These are phyloP conservation scores for Crotalus horridus DNA, from an alignment of 2,113 vertebrate species.

Conservation along the genomic window DNA sequence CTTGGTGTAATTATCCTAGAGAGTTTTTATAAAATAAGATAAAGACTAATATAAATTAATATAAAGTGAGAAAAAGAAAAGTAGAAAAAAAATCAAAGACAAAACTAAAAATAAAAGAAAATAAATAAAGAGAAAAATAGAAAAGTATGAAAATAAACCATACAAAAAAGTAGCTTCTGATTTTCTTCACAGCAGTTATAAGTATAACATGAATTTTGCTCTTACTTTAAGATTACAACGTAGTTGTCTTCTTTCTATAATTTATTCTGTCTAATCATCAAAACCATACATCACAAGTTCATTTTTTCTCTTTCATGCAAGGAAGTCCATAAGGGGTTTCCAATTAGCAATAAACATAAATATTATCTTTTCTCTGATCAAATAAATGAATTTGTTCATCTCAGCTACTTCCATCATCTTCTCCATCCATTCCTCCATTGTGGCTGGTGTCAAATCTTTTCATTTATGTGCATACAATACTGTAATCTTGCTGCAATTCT, in stretches of 20 bases:
- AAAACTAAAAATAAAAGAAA: background rate
- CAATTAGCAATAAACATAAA: background rate
- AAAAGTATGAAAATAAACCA: background rate
- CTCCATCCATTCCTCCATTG: background rate
- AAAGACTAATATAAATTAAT: background rate
- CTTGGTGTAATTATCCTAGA: background rate
- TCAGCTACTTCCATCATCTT: background rate
- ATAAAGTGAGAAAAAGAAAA: background rate
- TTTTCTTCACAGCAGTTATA: background rate
- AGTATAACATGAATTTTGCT: background rate
- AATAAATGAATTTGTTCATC: background rate
- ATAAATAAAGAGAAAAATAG: background rate
- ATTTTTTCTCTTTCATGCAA: background rate
- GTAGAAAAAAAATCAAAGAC: background rate
- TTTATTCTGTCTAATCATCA: background rate
- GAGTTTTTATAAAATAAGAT: background rate
- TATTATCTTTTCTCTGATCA: background rate
- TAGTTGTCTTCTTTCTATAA: background rate
- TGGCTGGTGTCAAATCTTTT: background rate
- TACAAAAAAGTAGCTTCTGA: background rate
- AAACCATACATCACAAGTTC: background rate
- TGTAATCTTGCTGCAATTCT: too few relatives aligned
- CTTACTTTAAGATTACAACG: background rate
- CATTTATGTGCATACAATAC: background rate
- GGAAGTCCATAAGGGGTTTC: background rate